These are phyloP conservation scores for Procambarus virginalis DNA, from an alignment of 1,140 invertebrate species.

Conservation along the genomic window DNA sequence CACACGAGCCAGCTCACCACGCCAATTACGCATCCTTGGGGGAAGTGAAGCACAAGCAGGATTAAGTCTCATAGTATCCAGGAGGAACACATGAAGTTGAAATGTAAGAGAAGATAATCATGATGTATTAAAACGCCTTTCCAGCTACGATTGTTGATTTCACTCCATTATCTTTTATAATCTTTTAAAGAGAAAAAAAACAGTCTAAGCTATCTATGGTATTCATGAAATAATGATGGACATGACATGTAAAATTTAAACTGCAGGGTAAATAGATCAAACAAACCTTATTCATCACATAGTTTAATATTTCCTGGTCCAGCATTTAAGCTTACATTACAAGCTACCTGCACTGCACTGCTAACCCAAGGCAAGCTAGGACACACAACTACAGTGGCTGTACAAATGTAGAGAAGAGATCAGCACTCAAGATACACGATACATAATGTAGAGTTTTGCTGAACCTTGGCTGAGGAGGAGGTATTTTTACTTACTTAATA, in stretches of 20 bases:
- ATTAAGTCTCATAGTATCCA: too few relatives aligned
- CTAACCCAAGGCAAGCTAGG: slow-evolving; percentile 15
- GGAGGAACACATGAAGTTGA: too few relatives aligned
- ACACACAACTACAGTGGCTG: slow-evolving; percentile 7
- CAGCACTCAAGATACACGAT: background rate
- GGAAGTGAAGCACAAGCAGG: too few relatives aligned
- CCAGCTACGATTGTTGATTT: background rate
- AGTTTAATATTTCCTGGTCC: slow-evolving; percentile 16
- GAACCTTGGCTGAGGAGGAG: background rate
- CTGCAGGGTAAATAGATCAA: background rate
- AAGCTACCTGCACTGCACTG: background rate
- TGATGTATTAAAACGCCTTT: background rate
- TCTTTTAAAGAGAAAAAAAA: background rate
- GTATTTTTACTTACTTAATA: background rate
- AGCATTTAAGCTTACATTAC: background rate
- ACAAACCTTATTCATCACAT: background rate
- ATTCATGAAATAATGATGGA: background rate
- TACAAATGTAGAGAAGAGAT: slow-evolving; percentile 1
- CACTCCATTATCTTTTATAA: background rate
- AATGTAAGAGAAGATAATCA: background rate
- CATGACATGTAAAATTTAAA: background rate
- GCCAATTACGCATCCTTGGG: too few relatives aligned
- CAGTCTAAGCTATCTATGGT: background rate
- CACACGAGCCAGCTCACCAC: too few relatives aligned
- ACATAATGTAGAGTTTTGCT: background rate